Percentiles rank a stretch among this genome's conserved stretches.
Conservation (phyloP, 2,113 vertebrate genomes). For the Clarias magur region DNA sequence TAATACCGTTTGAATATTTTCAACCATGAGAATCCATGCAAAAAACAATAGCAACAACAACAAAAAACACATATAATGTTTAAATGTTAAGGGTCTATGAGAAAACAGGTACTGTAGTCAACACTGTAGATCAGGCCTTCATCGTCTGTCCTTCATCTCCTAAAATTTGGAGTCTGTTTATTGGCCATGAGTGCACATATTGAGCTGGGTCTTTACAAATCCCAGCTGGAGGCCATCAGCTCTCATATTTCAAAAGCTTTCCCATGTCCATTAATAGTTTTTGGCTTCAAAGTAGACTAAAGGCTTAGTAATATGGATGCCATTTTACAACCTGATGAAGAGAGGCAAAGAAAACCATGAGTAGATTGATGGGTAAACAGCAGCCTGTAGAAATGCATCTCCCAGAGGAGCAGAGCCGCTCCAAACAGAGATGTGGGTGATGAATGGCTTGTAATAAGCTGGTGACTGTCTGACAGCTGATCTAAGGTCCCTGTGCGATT, state of each 20-base stretch:
- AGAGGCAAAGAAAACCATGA: slow-evolving; percentile 50
- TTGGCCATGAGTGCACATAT: background rate
- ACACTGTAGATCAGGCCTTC: background rate
- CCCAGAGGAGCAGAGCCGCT: slow-evolving; percentile 50
- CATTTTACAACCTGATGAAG: slow-evolving; percentile 33
- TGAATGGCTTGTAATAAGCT: slow-evolving; percentile 70
- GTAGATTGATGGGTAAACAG: slow-evolving; percentile 53
- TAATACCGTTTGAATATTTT: background rate
- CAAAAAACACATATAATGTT: background rate
- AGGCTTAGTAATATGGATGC: slow-evolving; percentile 38
- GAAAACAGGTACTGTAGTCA: background rate
- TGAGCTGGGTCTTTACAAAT: background rate
- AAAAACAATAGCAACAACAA: background rate
- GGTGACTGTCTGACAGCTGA: slow-evolving; percentile 65
- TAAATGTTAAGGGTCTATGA: background rate
- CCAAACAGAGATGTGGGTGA: slow-evolving; percentile 57
- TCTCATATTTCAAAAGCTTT: slow-evolving; percentile 12
- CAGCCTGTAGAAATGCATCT: slow-evolving; percentile 51
- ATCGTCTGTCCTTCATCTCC: background rate
- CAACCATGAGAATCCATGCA: background rate
- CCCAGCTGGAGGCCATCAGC: slow-evolving; percentile 14
- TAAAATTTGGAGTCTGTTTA: slow-evolving; percentile 1
- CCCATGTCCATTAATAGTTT: background rate
- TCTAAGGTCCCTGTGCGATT: slow-evolving; percentile 57
- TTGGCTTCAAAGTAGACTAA: slow-evolving; percentile 13